Base-by-base conservation (phyloP, 2,113 vertebrate genomes). In the Microtus pennsylvanicus region DNA sequence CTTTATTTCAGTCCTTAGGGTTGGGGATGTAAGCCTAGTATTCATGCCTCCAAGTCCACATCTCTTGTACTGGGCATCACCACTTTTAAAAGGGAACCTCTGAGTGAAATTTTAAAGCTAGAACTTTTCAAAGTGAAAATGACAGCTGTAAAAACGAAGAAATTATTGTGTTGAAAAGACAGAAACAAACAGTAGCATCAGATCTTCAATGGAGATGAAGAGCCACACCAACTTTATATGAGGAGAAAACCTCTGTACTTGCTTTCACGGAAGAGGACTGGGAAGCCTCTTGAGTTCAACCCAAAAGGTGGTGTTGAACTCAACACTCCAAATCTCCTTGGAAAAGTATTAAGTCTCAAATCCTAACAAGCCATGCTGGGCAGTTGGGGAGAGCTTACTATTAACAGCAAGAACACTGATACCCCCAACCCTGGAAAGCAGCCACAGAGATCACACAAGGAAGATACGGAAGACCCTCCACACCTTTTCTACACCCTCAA, bases 91-190 rank as follows among this genome's bases (percentile, higher is more conserved):
- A 72, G 30, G 7, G 58, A 55, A n/a, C 4, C 9, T 24, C 76
- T 87, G 24, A 7, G 19, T 26, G 80, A 45, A 78, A 70, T 13
- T 28, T 13, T 33, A 50, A 67, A 78, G 22, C 0, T 87, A n/a
- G 45, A 52, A 80, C 19, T 83, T 94, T 93, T 80, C 42, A 91
- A 83, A 88, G 76, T 35, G 61, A 38, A 87, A 52, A 70, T 70
- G n/a, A 67, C 3, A 87, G 8, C 22, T 78, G 26, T 14, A 74
- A 78, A 95, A n/a, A 38, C 47, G 35, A 52, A 50, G 33, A 65
- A 58, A 81, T 21, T 74, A 70, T 22, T 45, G 47, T 9, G 33
- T 38, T 42, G 24, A 42, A 90, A 78, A 74, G 7, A 24, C 3
- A 9, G 47, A 5, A 70, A 63, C 7, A 7, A 55, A 76, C 13